These are phyloP conservation scores for Tragelaphus strepsiceros DNA, from an alignment of 2,113 vertebrate species.

Conservation along the genomic window DNA sequence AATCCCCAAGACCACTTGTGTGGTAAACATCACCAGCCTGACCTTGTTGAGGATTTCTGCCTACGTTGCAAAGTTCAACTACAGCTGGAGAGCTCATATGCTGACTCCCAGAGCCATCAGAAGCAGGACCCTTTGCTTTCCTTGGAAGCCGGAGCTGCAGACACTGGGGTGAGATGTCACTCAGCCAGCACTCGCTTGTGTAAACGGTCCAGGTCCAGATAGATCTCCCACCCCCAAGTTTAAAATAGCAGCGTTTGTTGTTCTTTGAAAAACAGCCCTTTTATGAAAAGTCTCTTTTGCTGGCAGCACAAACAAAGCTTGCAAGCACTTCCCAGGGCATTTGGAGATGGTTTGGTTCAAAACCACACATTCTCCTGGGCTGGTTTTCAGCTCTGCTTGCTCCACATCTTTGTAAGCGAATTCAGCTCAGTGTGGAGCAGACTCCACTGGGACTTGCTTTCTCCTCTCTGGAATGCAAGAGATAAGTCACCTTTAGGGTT, in stretches of 20 bases:
- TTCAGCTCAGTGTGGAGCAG: not conserved
- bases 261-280: constrained; percentile 65
- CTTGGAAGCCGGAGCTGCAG: constrained; percentile 21
- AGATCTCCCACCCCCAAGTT: constrained; percentile 49
- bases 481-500: not conserved
- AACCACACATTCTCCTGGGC: constrained; percentile 17
- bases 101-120: not conserved
- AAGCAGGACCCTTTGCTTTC: constrained; percentile 17
- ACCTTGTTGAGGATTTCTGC: constrained; percentile 5
- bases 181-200: constrained; percentile 51
- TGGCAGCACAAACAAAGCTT: constrained; percentile 38
- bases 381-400: not conserved
- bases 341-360: constrained; percentile 50
- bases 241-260: constrained; percentile 67
- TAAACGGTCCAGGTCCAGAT: constrained; percentile 57
- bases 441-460: not conserved
- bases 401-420: not conserved
- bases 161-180: constrained; percentile 50
- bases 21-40: not conserved
- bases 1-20: not conserved
- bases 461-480: not conserved
- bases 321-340: constrained; percentile 33
- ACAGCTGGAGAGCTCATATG: not conserved
- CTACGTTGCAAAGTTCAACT: not conserved
- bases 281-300: constrained; percentile 58